Conservation (phyloP, 2,797 vertebrate species). For the Myoxocephalus aenaeus region DNA sequence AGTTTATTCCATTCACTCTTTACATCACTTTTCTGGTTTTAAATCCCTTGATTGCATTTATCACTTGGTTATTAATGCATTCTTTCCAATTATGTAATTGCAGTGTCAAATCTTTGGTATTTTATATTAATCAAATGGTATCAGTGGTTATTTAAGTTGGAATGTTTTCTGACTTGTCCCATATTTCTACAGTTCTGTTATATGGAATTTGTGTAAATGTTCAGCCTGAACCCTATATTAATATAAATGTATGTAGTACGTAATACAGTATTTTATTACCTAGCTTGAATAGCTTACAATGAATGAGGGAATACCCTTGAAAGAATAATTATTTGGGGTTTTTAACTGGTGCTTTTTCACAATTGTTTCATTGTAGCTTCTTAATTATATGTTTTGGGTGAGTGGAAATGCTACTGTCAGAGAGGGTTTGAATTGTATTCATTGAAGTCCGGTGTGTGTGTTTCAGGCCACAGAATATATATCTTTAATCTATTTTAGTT, state of each 20-base stretch:
- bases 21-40: conserved; percentile 6
- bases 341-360: conserved; percentile 42
- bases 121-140: conserved; percentile 36
- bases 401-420: background rate
- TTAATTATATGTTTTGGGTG: conserved; percentile 14
- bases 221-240: conserved; percentile 3
- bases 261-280: conserved; percentile 30
- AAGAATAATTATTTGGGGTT: conserved; percentile 17
- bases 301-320: conserved; percentile 17
- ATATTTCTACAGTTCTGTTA: conserved; percentile 35
- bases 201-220: conserved; percentile 17
- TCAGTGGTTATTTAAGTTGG: conserved; percentile 51
- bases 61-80: conserved; percentile 15
- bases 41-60: conserved; percentile 22
- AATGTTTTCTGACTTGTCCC: background rate
- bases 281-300: conserved; percentile 21
- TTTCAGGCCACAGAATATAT: background rate
- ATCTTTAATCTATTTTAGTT: conserved; percentile 12
- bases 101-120: conserved; percentile 27
- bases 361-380: conserved; percentile 13
- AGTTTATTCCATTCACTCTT: conserved; percentile 18
- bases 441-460: background rate
- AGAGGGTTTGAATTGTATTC: conserved; percentile 11
- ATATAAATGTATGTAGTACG: conserved; percentile 28
- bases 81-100: conserved; percentile 24